These are phyloP conservation scores for Cassiopea andromeda DNA, from an alignment of 30 jellyfish, hydroid and myxozoan species.

Conservation along the genomic window DNA sequence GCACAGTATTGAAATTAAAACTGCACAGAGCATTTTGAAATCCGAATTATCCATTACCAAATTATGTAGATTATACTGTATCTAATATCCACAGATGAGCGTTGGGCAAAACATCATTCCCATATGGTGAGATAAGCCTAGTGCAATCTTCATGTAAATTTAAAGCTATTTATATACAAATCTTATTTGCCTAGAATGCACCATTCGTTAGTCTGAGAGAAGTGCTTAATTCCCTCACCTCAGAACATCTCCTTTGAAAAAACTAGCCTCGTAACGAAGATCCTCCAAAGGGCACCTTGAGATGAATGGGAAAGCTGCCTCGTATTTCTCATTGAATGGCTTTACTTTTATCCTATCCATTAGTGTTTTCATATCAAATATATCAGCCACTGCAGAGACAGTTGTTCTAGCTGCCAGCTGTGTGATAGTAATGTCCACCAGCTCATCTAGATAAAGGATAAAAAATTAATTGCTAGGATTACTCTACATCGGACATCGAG, in stretches of 20 bases:
- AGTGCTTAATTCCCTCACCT: not conserved
- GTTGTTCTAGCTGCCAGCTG: conserved; percentile 5
- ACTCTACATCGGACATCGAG: no score
- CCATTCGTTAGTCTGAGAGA: not conserved
- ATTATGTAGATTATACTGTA: no score
- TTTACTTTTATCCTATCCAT: conserved; percentile 29
- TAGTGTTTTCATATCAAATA: conserved; percentile 36
- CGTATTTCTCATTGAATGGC: not conserved
- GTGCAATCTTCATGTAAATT: no score
- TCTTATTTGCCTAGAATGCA: no score
- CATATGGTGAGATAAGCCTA: no score
- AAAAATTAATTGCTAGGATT: no score
- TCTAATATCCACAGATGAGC: no score
- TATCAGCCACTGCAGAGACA: conserved; percentile 39
- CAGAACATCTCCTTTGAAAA: not conserved
- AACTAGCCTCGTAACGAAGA: not conserved
- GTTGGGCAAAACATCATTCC: no score
- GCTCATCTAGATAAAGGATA: conserved; percentile 32
- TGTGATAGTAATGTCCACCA: conserved; percentile 8
- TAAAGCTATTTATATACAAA: no score
- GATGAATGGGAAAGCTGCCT: conserved; percentile 1
- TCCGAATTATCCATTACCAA: no score
- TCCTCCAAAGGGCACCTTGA: not conserved
- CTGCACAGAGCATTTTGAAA: no score
- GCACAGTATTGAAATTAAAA: no score